Conservation (phyloP, 2,113 vertebrate species). For the Phrynocephalus versicolor region DNA sequence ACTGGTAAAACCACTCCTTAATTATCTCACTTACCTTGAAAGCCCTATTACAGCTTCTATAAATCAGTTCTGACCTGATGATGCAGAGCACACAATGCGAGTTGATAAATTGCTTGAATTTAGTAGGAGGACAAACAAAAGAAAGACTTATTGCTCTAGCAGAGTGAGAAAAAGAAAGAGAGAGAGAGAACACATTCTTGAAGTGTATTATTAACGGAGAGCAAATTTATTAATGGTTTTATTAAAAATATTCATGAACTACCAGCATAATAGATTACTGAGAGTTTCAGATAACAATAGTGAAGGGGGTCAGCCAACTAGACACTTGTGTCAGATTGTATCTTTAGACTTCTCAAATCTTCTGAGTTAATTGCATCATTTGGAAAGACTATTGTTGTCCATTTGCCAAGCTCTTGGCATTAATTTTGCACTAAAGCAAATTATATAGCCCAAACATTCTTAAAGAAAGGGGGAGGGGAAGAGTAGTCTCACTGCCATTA, state of each 20-base stretch:
- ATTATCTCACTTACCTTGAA: no score
- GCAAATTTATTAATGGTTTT: background rate
- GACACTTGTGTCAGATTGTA: background rate
- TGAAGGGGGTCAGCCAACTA: background rate
- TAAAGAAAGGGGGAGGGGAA: constrained; percentile 33
- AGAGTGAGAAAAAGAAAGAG: no score
- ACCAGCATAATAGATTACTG: background rate
- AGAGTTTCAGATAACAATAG: background rate
- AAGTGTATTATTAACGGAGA: no score
- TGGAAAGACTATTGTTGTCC: background rate
- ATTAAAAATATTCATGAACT: background rate
- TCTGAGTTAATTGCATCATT: background rate
- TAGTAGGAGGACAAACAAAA: no score
- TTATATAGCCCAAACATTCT: constrained; percentile 40
- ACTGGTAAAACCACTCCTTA: no score
- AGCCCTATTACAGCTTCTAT: no score
- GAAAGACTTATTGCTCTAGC: no score
- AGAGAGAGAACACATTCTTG: no score
- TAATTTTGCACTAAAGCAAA: constrained; percentile 29
- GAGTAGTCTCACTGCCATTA: constrained; percentile 49
- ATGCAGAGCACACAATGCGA: no score
- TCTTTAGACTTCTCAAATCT: background rate
- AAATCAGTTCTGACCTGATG: no score
- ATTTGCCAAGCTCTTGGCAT: background rate
- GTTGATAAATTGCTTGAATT: no score